These are phyloP conservation scores for Nephila pilipes DNA, from an alignment of 1,140 invertebrate genomes.

Conservation along the genomic window DNA sequence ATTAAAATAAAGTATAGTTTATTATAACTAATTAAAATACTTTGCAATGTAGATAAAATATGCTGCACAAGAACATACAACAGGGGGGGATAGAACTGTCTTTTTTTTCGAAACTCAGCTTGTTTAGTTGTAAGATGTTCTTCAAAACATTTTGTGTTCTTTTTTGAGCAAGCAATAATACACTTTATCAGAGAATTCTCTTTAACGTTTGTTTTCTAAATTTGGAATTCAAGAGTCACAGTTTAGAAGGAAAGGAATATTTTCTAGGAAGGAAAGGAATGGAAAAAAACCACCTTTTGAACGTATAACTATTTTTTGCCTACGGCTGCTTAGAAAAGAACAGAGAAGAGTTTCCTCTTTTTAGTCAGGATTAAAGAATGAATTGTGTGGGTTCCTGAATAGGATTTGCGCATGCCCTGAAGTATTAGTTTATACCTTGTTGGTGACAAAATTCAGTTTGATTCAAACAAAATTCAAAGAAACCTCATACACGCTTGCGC, in stretches of 20 bases:
- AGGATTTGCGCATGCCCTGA: background rate
- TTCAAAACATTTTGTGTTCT: background rate
- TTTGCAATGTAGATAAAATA: no score
- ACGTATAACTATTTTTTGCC: background rate
- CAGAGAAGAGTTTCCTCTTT: background rate
- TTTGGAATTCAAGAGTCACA: conserved; percentile 33
- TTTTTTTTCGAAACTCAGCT: background rate
- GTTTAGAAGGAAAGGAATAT: conserved; percentile 33
- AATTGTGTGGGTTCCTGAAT: background rate
- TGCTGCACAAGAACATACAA: no score
- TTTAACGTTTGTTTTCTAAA: conserved; percentile 23
- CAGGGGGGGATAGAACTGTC: no score
- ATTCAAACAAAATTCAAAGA: no score
- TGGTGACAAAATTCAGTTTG: no score
- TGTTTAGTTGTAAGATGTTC: background rate
- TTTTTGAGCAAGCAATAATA: background rate
- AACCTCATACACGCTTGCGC: no score
- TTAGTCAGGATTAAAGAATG: background rate
- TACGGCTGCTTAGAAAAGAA: conserved; percentile 30
- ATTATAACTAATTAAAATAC: no score
- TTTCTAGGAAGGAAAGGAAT: background rate
- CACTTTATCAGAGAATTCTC: conserved; percentile 27
- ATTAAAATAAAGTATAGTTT: no score
- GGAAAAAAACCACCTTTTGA: background rate
- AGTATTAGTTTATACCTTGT: background rate